Percentiles rank a stretch among this genome's conserved stretches.
Evolutionary conservation across 2,113 vertebrate species (phyloP).

Genomic region (Dascyllus trimaculatus): DNA sequence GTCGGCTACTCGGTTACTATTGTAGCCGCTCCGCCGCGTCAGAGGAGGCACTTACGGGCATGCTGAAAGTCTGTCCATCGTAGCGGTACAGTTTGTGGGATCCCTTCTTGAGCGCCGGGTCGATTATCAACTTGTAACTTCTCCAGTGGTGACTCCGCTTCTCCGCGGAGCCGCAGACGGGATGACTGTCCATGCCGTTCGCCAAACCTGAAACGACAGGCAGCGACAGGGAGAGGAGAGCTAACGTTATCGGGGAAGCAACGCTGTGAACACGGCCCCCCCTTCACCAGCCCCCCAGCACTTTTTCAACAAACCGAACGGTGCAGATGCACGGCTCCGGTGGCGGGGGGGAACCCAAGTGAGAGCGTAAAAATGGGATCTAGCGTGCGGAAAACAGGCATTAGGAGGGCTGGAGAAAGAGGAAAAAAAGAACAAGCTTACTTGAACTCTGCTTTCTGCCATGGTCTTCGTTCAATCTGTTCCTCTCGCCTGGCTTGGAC

Average conservation of each 20-base stretch:
- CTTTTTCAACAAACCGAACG: constrained; percentile 48
- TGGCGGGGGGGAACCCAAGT: constrained; percentile 15
- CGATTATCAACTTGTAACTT: constrained; percentile 99
- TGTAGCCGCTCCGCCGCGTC: constrained; percentile 48
- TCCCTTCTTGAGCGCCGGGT: constrained; percentile 98
- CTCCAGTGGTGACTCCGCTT: constrained; percentile 98
- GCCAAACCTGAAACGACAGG: constrained; percentile 90
- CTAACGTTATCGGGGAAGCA: constrained; percentile 62
- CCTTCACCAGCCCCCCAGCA: constrained; percentile 48
- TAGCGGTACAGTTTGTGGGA: constrained; percentile 98
- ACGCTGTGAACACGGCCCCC: constrained; percentile 52
- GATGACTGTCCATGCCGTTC: constrained; percentile 97
- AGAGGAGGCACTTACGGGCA: constrained; percentile 89
- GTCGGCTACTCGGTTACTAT: constrained; percentile 76
- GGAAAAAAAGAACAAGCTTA: constrained; percentile 85
- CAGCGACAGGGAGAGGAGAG: constrained; percentile 56
- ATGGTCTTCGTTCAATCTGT: constrained; percentile 92
- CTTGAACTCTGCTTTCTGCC: constrained; percentile 94
- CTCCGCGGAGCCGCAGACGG: constrained; percentile 94
- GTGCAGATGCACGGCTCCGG: constrained; percentile 59
- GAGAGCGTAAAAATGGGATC: constrained; percentile 67
- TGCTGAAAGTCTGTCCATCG: constrained; percentile 95
- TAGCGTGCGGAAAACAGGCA: constrained; percentile 79
- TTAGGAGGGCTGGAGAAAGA: constrained; percentile 73
- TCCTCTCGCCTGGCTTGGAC: constrained; percentile 91